Base-by-base conservation (phyloP, 1,140 invertebrate species). In the Marisa cornuarietis region DNA sequence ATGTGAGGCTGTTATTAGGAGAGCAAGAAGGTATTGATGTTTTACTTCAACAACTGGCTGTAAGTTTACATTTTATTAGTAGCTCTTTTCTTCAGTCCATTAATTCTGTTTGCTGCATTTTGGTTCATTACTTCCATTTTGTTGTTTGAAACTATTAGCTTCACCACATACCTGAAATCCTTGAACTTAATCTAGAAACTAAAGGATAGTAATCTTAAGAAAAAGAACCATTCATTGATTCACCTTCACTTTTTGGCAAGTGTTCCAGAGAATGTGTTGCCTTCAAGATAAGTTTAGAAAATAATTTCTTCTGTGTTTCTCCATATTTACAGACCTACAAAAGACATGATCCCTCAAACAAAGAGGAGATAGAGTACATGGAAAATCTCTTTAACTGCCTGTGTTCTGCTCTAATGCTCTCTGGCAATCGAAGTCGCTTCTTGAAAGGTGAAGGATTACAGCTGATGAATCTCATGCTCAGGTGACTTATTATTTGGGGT, bases 351-450 rank as follows among this genome's bases (percentile, higher is more conserved):
- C 98, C 98, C 1, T 93, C 92, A 71, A 94, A 94, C 77, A 94
- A 94, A 16, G 98, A 99, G 91, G 98, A 99, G 91, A 94, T 96
- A 87, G 99, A 99, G 92, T 95, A 97, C 88, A 99, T 99, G 98
- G 98, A 99, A 90, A 99, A 99, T 92, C 92, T 99, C 69, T 99
- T 99, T 88, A 96, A 99, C 89, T 95, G 95, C 83, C 92, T 99
- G 22, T 99, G 98, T 90, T 98, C 97, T 18, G 94, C 96, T 81
- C 92, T 99, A 71, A 95, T 99, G 94, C 93, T 95, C 77, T 92
- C 94, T 13, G 91, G 94, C 76, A 99, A 99, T 91, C 93, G 97
- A 81, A 96, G 97, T 75, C 93, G 95, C 79, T 99, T 99, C 91
- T 92, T 99, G 20, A 94, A 95, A 85, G 97, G 97, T 0, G 98